Evolutionary conservation across 2,797 vertebrate genomes (phyloP).

Genomic region (Amblyraja radiata): DNA sequence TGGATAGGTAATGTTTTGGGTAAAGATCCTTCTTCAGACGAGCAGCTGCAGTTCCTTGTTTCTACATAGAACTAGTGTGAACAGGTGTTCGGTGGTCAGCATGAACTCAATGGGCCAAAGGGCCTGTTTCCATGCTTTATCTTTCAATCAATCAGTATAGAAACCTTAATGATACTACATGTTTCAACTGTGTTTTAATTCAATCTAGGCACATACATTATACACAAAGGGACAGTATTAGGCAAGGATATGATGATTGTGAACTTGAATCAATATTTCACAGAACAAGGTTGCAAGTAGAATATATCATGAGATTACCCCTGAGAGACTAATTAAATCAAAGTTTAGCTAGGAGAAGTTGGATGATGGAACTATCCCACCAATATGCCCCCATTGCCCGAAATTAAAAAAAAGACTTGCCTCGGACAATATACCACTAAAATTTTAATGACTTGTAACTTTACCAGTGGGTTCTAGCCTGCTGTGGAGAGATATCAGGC

Average conservation of each 20-base stretch:
- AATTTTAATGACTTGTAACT: conserved; percentile 25
- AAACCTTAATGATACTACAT: background rate
- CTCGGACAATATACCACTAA: conserved; percentile 8
- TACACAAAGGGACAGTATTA: background rate
- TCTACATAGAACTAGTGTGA: too few relatives aligned
- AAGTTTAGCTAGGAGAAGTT: conserved; percentile 1
- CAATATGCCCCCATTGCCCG: background rate
- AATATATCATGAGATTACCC: background rate
- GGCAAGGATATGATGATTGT: background rate
- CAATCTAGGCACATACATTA: background rate
- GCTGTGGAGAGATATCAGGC: conserved; percentile 18
- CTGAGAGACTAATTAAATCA: background rate
- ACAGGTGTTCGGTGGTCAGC: too few relatives aligned
- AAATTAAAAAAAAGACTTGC: background rate
- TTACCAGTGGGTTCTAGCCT: conserved; percentile 3
- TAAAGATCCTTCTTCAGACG: too few relatives aligned
- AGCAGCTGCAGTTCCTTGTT: too few relatives aligned
- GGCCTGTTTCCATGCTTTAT: too few relatives aligned
- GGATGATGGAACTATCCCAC: conserved; percentile 12
- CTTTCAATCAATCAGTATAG: too few relatives aligned
- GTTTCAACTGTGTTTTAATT: background rate
- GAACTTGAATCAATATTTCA: background rate
- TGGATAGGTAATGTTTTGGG: too few relatives aligned
- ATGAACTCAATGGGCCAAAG: too few relatives aligned
- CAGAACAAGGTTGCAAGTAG: background rate